Conservation (phyloP, 2,113 vertebrate genomes). For the Rousettus leschenaultii region DNA sequence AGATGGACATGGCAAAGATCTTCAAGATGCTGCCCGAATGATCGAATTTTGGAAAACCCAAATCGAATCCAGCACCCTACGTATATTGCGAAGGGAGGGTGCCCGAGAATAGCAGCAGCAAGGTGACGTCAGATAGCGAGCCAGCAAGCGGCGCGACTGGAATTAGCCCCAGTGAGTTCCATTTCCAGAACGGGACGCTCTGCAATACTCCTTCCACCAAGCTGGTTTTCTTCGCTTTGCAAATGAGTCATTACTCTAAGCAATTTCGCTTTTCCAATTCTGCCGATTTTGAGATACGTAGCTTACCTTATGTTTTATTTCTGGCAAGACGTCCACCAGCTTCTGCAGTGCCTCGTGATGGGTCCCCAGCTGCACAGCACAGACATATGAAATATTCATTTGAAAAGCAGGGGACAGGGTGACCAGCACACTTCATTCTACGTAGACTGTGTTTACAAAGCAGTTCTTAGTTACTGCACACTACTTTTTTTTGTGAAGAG, state of each 20-base stretch:
- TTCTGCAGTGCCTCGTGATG: conserved; percentile 90
- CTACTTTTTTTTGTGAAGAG: not conserved
- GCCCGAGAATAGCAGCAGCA: not conserved
- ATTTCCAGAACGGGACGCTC: rapidly evolving
- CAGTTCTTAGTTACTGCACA: rapidly evolving
- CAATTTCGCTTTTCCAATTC: not conserved
- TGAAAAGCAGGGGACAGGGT: not conserved
- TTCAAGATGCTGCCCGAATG: not conserved
- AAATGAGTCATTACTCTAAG: rapidly evolving
- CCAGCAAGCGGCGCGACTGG: rapidly evolving
- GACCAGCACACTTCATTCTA: rapidly evolving
- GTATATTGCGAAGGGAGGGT: not conserved
- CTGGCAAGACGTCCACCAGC: conserved; percentile 91
- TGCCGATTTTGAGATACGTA: rapidly evolving
- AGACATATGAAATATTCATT: not conserved
- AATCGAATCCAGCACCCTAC: rapidly evolving
- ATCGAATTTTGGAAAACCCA: not conserved
- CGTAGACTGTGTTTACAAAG: rapidly evolving
- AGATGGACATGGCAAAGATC: rapidly evolving
- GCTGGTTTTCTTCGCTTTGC: rapidly evolving
- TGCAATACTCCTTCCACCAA: rapidly evolving
- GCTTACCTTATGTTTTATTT: conserved; percentile 92
- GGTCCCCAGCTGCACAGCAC: conserved; percentile 87
- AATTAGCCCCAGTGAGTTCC: rapidly evolving
- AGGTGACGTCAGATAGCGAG: rapidly evolving